Base-by-base conservation (phyloP, 2,113 vertebrate species). In the Pterocles gutturalis region DNA sequence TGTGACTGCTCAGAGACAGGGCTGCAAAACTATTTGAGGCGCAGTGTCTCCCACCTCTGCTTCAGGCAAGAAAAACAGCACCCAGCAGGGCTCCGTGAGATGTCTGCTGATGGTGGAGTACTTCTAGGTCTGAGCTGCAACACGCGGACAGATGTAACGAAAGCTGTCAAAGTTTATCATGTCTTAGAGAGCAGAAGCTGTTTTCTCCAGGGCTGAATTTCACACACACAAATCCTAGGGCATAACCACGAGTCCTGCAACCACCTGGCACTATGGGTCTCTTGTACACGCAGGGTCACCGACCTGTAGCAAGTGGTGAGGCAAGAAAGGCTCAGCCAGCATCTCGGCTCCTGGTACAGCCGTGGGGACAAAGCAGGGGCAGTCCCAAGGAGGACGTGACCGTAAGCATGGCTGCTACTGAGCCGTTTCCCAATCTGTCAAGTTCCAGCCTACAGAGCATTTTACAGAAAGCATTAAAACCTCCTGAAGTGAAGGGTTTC, bases 331-430 rank as follows among this genome's bases (percentile, higher is more conserved):
- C 65, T 86, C 17, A 17, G 48, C 6, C 0, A 0, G 5, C 20
- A n/a, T 7, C 80, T 36, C 4, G 0, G 2, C 34, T 51, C 33
- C 48, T 3, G 0, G 25, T 17, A 36, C 43, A 34, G 66, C 57
- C 7, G 2, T 4, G 0, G 38, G 66, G 43, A 33, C 29, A 34
- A 36, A 69, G 67, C 71, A 65, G 58, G 13, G 28, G 7, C 64
- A 13, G 60, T n/a, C 55, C 60, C 69, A 51, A 54, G 46, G 41
- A 86, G 60, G 70, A 5, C 46, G 12, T 0, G 2, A 6, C 26
- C 1, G 0, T 29, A 26, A 84, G 11, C 24, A 38, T 1, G 8
- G 51, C 29, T 75, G 65, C 12, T 57, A 9, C 66, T 0, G 11
- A 90, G 78, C 17, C 26, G 4, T 5, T 12, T 58, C 57, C 25